Evolutionary conservation across 2,888 invertebrate genomes (phyloP), one percentile per base, ranked within the genome.

Genomic region (Hedychridium roseum): DNA sequence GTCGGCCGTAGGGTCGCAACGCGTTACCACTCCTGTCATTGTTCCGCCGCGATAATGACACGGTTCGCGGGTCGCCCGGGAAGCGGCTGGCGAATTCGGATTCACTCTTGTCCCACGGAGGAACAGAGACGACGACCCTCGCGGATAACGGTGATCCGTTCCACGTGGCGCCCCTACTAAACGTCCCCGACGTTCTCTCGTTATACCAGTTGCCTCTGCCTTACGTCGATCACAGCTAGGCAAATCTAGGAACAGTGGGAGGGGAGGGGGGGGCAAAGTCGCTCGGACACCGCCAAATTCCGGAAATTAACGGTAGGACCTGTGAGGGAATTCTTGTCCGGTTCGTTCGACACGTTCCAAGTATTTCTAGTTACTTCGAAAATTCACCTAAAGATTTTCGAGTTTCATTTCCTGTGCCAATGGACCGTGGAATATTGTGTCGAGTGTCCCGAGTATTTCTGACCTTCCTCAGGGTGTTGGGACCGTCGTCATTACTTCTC

Each of bases 91-190:
- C 45, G 57, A 63, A 55, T 50, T 49, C 51, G 53, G 50, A 49
- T 50, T 51, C 47, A 16, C 53, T 50, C 31, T 44, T 40, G 50
- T 26, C 21, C 15, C 40, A 27, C 20, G 35, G 16, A 7, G 18
- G 3, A 18, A 28, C 23, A 18, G 12, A 38, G 7, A n/a, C n/a
- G n/a, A n/a, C 9, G 3, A 15, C 6, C 20, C 23, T 2, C 26
- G 34, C 17, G 32, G 60, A 57, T 77, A 78, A 77, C 77, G 77
- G 77, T n/a, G n/a, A n/a, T 70, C 68, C 75, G 77, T 77, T 77
- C 77, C 76, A 69, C 66, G 69, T 71, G 73, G 71, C 76, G 77
- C 73, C 72, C 68, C 68, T 63, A 60, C 68, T 78, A 74, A 78
- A 72, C 68, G 73, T 73, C 68, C 59, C 53, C 59, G 56, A 53